A percentile compares a stretch with the other conserved stretches of the same genome.
These are phyloP conservation scores for Stichopus chloronotus DNA, from an alignment of 35 echinoderm and acorn worm genomes.

Conservation along the genomic window DNA sequence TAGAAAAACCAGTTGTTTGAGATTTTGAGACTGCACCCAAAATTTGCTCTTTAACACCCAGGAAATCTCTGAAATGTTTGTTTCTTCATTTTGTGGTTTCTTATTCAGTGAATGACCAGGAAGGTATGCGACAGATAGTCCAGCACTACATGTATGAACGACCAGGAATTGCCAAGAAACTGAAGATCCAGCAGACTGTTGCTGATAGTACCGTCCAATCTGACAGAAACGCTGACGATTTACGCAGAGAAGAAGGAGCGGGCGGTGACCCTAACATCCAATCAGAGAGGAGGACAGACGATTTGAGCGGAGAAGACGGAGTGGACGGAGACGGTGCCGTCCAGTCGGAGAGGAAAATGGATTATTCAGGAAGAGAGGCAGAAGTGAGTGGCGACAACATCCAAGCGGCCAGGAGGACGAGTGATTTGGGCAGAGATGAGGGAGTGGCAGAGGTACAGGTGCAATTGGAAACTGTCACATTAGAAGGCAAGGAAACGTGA, in stretches of 20 bases:
- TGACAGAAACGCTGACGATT: no score
- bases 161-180: background rate
- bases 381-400: background rate
- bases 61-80: no score
- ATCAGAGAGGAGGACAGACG: background rate
- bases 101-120: background rate
- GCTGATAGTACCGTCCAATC: background rate
- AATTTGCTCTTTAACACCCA: no score
- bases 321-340: background rate
- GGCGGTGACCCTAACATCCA: background rate
- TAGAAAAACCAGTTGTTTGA: no score
- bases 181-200: background rate
- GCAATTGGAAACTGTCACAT: background rate
- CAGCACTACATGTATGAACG: constrained; percentile 14
- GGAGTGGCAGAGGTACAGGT: background rate
- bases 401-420: no score
- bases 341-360: no score
- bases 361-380: background rate
- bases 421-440: background rate
- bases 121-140: constrained; percentile 9
- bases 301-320: background rate
- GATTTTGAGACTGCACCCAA: no score
- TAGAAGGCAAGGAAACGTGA: constrained; percentile 2
- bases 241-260: background rate
- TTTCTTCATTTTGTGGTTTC: background rate